Evolutionary conservation across 2,888 invertebrate genomes (phyloP).

Genomic region (Apantesis nais): DNA sequence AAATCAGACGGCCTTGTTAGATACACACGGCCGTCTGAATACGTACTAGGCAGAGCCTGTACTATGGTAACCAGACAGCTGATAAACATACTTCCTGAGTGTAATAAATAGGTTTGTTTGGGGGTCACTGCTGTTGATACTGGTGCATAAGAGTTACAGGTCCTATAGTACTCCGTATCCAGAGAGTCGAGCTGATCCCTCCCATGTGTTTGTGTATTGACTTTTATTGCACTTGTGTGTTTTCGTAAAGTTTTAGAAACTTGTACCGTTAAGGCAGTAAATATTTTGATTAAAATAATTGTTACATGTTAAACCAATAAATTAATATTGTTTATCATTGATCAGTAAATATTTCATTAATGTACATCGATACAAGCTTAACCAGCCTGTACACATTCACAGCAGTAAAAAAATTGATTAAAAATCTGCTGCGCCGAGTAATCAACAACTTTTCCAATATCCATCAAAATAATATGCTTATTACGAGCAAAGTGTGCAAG

Average conservation of each 20-base stretch:
- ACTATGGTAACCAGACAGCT: too few relatives aligned
- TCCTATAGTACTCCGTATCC: too few relatives aligned
- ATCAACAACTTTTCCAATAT: conserved; percentile 46
- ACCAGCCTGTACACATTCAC: conserved; percentile 12
- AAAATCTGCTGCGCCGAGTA: conserved; percentile 26
- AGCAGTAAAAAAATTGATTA: conserved; percentile 31
- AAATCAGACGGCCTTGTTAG: too few relatives aligned
- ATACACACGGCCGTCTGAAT: too few relatives aligned
- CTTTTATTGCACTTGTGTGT: neutral
- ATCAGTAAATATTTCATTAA: neutral
- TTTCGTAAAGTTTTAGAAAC: neutral
- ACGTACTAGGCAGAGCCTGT: too few relatives aligned
- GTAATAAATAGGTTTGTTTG: too few relatives aligned
- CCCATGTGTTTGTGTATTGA: neutral
- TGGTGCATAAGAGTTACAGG: too few relatives aligned
- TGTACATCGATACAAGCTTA: conserved; percentile 4
- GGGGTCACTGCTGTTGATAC: too few relatives aligned
- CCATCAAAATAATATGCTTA: conserved; percentile 41
- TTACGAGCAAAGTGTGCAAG: conserved; percentile 41
- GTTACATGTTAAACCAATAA: neutral
- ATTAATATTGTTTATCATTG: neutral
- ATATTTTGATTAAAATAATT: too few relatives aligned
- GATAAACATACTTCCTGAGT: too few relatives aligned
- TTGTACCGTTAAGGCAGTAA: too few relatives aligned
- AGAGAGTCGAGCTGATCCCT: too few relatives aligned